These are phyloP conservation scores for Drosophila pruinosa DNA, from an alignment of 1,140 invertebrate species.

Conservation along the genomic window DNA sequence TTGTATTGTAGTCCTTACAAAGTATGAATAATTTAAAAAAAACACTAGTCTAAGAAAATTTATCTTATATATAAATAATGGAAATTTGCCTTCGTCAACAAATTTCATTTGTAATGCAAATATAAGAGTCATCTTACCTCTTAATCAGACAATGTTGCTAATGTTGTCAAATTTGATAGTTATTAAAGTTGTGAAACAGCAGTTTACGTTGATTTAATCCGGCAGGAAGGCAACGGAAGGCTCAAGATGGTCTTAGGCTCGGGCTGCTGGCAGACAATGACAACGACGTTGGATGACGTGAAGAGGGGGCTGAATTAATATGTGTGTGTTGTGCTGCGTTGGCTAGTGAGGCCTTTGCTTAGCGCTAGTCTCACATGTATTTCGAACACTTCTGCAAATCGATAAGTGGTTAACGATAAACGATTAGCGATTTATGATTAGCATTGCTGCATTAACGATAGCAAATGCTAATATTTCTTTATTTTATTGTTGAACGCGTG, in stretches of 20 bases:
- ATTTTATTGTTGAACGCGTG: conserved; percentile 16
- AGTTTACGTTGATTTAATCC: conserved; percentile 26
- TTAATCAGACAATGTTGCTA: conserved; percentile 57
- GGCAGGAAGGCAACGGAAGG: conserved; percentile 33
- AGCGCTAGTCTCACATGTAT: conserved; percentile 55
- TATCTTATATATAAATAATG: too few relatives aligned
- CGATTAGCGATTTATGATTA: neutral
- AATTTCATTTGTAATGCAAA: neutral
- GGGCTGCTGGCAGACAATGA: conserved; percentile 29
- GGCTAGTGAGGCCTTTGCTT: conserved; percentile 49
- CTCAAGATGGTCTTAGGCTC: conserved; percentile 36
- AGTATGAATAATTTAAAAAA: too few relatives aligned
- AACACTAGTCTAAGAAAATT: too few relatives aligned
- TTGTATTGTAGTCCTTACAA: too few relatives aligned
- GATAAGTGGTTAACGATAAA: conserved; percentile 1
- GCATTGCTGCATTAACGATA: neutral
- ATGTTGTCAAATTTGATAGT: conserved; percentile 34
- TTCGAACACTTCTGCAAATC: conserved; percentile 39
- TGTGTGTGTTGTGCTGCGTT: conserved; percentile 34
- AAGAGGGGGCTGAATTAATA: conserved; percentile 15
- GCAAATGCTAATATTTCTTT: neutral
- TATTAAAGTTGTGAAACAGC: conserved; percentile 40
- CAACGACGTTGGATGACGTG: conserved; percentile 36
- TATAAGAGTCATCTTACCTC: conserved; percentile 35
- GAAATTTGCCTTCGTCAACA: neutral